Evolutionary conservation across 2,888 invertebrate genomes (phyloP), one percentile per base, ranked within the genome.

Genomic region (Cheilosia urbana): DNA sequence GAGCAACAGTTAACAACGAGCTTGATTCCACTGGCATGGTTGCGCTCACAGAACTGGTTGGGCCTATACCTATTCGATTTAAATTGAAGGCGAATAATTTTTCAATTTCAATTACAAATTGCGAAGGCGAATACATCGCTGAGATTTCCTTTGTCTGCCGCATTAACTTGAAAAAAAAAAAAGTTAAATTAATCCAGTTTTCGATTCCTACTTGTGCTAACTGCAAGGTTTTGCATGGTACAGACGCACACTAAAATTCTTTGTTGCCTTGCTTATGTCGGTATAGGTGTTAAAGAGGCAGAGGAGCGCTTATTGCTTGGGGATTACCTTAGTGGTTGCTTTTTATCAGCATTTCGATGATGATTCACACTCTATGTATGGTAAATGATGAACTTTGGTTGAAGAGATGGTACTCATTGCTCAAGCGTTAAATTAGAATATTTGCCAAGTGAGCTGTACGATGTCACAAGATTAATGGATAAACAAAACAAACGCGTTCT

Each of bases 1-100:
- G 40, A 49, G 65, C 15, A 66, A 34, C 19, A 77, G 21, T 40
- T 40, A 62, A 72, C 58, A 63, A 77, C 58, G 47, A 77, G 77
- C 77, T 77, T 57, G 82, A 77, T 45, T 78, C 40, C 45, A 17
- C 37, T 24, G 13, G 21, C 4, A 45, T 21, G 49, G 60, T 19
- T n/a, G 21, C 27, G 21, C 37, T 63, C 13, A 7, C 34, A 71
- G 37, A 78, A 78, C 78, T 78, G 78, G 78, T 71, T 78, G 42
- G 34, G 13, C 15, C 27, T 27, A 30, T 55, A n/a, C 17, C 17
- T 66, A 51, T 17, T 40, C 15, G 45, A 62, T 6, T 73, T 13
- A 7, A 53, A 62, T 53, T 34, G 53, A 37, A 60, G 42, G 66
- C 30, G 51, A 75, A 51, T 57, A 57, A 69, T 13, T 37, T 37